Evolutionary conservation across 35 echinoderm and acorn worm species (phyloP).

Genomic region (Apostichopus japonicus): DNA sequence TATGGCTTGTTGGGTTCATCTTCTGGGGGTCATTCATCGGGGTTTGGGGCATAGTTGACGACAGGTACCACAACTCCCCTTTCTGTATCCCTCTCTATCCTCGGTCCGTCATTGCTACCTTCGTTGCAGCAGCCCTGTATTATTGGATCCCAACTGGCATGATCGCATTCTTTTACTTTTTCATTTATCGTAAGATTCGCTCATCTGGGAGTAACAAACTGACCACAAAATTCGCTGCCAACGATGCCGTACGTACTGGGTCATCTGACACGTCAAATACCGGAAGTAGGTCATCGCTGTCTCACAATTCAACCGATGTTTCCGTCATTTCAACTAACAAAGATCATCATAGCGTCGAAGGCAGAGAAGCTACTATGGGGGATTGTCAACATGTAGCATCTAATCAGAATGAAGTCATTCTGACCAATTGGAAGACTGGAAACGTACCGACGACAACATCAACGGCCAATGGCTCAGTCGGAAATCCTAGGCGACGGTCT

Average conservation of each 20-base stretch:
- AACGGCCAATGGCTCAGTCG: not conserved
- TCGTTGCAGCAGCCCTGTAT: constrained; percentile 6
- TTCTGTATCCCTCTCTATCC: not conserved
- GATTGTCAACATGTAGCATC: not conserved
- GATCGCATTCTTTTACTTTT: constrained; percentile 4
- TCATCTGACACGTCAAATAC: not conserved
- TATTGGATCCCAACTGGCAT: not conserved
- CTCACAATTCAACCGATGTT: not conserved
- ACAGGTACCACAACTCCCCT: not conserved
- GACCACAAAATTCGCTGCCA: not conserved
- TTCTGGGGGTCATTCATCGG: constrained; percentile 22
- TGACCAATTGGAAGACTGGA: not conserved
- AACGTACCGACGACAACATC: not conserved
- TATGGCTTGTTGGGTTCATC: not conserved
- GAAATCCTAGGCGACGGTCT: not conserved
- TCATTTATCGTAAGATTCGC: constrained; percentile 27
- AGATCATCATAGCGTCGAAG: no score
- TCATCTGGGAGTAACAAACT: not conserved
- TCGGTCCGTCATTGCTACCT: not conserved
- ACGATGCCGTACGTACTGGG: not conserved
- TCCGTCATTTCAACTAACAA: no score
- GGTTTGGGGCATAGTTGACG: not conserved
- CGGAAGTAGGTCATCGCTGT: not conserved
- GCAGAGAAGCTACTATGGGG: no score
- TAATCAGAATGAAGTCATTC: not conserved